Conservation (phyloP, 1,140 invertebrate genomes). For the Micrasema longulum region DNA sequence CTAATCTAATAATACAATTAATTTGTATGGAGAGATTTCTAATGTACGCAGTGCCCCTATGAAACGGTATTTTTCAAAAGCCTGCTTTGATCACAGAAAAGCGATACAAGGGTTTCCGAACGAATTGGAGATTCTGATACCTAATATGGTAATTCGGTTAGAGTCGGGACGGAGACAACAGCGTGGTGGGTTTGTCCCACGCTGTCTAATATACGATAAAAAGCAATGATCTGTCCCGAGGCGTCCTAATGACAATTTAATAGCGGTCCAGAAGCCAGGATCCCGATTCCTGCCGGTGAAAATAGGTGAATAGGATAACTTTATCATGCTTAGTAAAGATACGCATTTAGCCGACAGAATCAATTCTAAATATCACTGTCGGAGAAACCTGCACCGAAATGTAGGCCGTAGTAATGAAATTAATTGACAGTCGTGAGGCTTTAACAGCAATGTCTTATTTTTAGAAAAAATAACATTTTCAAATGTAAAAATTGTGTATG, state of each 20-base stretch:
- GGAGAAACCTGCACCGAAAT: no score
- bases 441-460: no score
- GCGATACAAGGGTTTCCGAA: no score
- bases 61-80: background rate
- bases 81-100: background rate
- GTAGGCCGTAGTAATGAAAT: no score
- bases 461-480: no score
- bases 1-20: no score
- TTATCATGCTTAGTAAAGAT: conserved; percentile 23
- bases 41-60: background rate
- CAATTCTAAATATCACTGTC: background rate
- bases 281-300: background rate
- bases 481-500: no score
- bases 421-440: no score
- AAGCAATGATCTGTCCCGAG: conserved; percentile 45
- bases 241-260: conserved; percentile 46
- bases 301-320: conserved; percentile 24
- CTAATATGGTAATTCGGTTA: no score
- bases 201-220: conserved; percentile 41
- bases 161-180: background rate
- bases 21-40: no score
- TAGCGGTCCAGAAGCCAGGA: conserved; percentile 23
- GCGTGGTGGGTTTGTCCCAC: background rate
- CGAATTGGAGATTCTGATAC: no score
- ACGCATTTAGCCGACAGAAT: background rate